phyloP scores from a whole-genome alignment of 2,888 invertebrate genomes.

The Ischnus inquisitorius region DNA sequence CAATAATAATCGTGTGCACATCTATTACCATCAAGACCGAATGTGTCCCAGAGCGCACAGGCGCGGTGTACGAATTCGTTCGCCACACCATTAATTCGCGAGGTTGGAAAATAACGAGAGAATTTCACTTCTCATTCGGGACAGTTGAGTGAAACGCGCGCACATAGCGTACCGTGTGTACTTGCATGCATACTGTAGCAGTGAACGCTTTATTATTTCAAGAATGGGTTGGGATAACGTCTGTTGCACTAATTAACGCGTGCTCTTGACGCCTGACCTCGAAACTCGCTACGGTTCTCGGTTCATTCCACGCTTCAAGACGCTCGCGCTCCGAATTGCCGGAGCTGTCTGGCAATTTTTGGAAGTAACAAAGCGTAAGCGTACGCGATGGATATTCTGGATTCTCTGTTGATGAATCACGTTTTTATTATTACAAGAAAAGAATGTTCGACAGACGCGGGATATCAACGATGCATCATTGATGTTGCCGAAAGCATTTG shows the following conservation, averaged over 20 bases:
- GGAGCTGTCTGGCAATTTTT: slow-evolving; percentile 21
- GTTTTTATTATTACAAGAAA: too few species aligned
- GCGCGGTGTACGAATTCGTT: slow-evolving; percentile 5
- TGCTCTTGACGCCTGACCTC: slow-evolving; percentile 58
- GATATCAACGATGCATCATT: background rate
- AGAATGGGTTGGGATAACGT: slow-evolving; percentile 37
- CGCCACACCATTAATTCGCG: background rate
- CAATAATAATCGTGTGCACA: slow-evolving; percentile 10
- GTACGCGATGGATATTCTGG: too few species aligned
- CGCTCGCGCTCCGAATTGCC: slow-evolving; percentile 32
- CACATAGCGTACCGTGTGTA: background rate
- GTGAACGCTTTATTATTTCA: slow-evolving; percentile 44
- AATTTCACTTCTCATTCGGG: slow-evolving; percentile 3
- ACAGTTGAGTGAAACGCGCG: background rate
- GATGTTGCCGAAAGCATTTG: background rate
- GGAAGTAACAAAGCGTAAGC: background rate
- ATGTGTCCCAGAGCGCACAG: background rate
- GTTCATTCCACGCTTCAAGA: slow-evolving; percentile 19
- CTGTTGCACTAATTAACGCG: slow-evolving; percentile 64
- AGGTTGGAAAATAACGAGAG: background rate
- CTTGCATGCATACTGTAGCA: slow-evolving; percentile 5
- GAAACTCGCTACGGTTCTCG: slow-evolving; percentile 49
- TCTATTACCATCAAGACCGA: background rate
- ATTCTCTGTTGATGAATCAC: too few species aligned
- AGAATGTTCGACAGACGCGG: too few species aligned